Conservation (phyloP, 2,888 invertebrate genomes). For the Tinea semifulvella region DNA sequence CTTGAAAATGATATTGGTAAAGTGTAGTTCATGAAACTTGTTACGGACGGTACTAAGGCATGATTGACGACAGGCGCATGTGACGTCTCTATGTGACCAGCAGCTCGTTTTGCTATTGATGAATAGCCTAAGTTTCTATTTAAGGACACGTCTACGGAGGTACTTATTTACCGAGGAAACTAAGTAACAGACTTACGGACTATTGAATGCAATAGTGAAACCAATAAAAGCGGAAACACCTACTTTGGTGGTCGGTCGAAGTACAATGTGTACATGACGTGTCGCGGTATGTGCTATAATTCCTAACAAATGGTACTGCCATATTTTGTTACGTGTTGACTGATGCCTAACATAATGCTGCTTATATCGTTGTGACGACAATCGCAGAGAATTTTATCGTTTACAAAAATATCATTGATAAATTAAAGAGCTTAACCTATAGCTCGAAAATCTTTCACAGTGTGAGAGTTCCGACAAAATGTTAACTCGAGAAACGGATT, state of each 20-base stretch:
- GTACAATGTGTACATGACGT: neutral
- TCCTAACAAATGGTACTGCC: neutral
- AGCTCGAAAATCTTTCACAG: constrained; percentile 50
- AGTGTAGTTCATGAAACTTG: neutral
- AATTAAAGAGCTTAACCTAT: constrained; percentile 56
- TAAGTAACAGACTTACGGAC: neutral
- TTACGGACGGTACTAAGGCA: neutral
- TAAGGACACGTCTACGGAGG: neutral
- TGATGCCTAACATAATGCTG: neutral
- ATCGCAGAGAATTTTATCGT: constrained; percentile 26
- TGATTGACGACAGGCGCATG: neutral
- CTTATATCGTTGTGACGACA: no score
- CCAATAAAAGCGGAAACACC: neutral
- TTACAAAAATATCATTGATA: constrained; percentile 60
- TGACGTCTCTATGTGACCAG: neutral
- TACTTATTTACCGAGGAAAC: neutral
- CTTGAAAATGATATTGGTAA: neutral
- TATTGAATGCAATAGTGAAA: neutral
- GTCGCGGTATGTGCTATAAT: neutral
- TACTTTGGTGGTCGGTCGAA: constrained; percentile 1
- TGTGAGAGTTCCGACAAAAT: constrained; percentile 38
- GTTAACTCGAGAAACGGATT: constrained; percentile 17
- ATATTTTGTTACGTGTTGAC: neutral
- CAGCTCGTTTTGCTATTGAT: neutral
- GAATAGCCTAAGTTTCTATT: constrained; percentile 1